Conservation (phyloP, 2,888 invertebrate genomes). For the Lymantria monacha region DNA sequence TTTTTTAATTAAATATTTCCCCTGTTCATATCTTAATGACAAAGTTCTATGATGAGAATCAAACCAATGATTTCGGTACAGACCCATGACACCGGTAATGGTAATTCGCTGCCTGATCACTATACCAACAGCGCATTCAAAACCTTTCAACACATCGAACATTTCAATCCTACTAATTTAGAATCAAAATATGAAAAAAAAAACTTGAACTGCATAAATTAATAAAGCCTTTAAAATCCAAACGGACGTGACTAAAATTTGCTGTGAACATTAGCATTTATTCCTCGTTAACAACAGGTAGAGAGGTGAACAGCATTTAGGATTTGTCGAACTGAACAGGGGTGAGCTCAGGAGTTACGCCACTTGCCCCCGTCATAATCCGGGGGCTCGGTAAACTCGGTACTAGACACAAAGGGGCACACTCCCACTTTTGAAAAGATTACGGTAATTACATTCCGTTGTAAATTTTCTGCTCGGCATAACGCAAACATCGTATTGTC, state of each 20-base stretch:
- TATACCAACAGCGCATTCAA: too few relatives aligned
- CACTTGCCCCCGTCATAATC: slow-evolving; percentile 28
- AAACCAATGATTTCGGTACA: too few relatives aligned
- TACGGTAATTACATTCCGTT: slow-evolving; percentile 57
- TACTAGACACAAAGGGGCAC: slow-evolving; percentile 11
- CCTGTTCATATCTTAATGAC: too few relatives aligned
- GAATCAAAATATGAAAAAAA: too few relatives aligned
- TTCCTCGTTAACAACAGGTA: slow-evolving; percentile 1
- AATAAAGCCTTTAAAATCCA: not conserved
- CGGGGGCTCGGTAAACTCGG: slow-evolving; percentile 11
- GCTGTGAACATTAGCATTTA: slow-evolving; percentile 9
- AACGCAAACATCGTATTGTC: slow-evolving; percentile 37
- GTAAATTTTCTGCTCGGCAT: slow-evolving; percentile 51
- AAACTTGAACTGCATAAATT: not conserved
- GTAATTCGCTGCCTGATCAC: too few relatives aligned
- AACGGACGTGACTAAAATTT: not conserved
- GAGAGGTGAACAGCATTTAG: slow-evolving; percentile 15
- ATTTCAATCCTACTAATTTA: too few relatives aligned
- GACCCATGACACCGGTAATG: too few relatives aligned
- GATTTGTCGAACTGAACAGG: slow-evolving; percentile 30
- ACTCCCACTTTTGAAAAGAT: slow-evolving; percentile 36
- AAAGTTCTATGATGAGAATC: too few relatives aligned
- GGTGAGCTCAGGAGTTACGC: slow-evolving; percentile 16
- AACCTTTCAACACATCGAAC: too few relatives aligned
- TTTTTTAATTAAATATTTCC: too few relatives aligned